Conservation (phyloP, 2,113 vertebrate genomes). For the Alexandromys fortis region DNA sequence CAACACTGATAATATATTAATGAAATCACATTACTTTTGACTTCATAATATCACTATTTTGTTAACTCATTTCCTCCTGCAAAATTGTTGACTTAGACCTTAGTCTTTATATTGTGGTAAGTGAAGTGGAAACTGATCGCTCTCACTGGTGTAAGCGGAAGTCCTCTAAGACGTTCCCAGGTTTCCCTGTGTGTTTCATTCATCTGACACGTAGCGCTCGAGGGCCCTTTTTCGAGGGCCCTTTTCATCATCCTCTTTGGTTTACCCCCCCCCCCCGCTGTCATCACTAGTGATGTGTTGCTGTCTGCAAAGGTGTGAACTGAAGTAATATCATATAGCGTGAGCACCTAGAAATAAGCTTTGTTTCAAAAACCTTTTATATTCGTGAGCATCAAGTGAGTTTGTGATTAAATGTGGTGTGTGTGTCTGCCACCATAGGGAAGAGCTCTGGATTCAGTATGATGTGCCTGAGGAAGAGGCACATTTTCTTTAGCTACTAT, state of each 20-base stretch:
- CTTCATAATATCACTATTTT: background rate
- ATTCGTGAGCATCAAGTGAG: conserved; percentile 11
- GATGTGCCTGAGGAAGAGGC: background rate
- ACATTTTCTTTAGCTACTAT: conserved; percentile 4
- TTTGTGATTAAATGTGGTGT: conserved; percentile 25
- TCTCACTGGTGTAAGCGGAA: conserved; percentile 25
- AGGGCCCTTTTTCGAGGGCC: background rate
- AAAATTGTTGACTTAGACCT: conserved; percentile 1
- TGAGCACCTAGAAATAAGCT: conserved; percentile 49
- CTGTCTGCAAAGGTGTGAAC: conserved; percentile 35
- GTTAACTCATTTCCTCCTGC: background rate
- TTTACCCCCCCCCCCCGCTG: background rate
- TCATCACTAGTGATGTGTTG: conserved; percentile 5
- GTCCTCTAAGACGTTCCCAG: background rate
- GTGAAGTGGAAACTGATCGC: background rate
- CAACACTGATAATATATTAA: background rate
- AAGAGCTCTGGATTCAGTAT: conserved; percentile 5
- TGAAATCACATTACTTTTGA: conserved; percentile 34
- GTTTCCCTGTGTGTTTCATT: conserved; percentile 35
- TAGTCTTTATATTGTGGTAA: background rate
- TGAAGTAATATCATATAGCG: conserved; percentile 5
- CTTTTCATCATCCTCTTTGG: conserved; percentile 5
- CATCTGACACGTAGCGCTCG: conserved; percentile 4
- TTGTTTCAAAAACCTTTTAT: conserved; percentile 22
- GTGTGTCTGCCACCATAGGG: background rate